phyloP scores from a whole-genome alignment of 2,888 invertebrate species.

The Microdon myrmicae region DNA sequence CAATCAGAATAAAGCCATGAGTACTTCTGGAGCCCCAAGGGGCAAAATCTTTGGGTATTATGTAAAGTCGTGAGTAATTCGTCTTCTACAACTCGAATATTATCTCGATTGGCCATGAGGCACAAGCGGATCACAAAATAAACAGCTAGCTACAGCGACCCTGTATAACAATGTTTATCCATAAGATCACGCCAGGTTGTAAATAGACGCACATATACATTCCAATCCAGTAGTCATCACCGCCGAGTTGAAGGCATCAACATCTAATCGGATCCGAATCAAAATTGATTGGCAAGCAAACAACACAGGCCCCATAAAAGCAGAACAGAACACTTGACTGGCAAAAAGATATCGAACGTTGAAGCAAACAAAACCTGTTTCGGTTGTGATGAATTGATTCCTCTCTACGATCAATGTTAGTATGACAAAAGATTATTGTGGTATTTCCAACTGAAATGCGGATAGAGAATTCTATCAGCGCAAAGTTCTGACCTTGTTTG shows the following conservation, averaged over 20 bases:
- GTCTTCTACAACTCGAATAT: slow-evolving; percentile 13
- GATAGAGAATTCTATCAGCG: too few species aligned
- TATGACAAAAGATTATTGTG: too few species aligned
- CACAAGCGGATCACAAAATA: not conserved
- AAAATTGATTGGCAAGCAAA: slow-evolving; percentile 21
- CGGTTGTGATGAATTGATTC: too few species aligned
- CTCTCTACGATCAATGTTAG: too few species aligned
- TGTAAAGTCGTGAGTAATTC: slow-evolving; percentile 29
- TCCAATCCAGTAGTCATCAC: slow-evolving; percentile 22
- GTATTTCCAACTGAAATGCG: too few species aligned
- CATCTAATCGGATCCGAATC: slow-evolving; percentile 15
- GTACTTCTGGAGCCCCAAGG: too few species aligned
- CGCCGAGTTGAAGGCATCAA: slow-evolving; percentile 19
- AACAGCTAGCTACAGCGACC: not conserved
- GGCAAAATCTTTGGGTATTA: too few species aligned
- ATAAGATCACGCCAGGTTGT: slow-evolving; percentile 17
- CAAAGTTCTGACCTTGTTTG: too few species aligned
- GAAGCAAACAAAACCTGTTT: too few species aligned
- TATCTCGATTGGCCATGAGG: slow-evolving; percentile 1
- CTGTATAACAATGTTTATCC: slow-evolving; percentile 6
- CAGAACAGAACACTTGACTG: too few species aligned
- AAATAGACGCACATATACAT: slow-evolving; percentile 12
- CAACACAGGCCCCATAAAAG: slow-evolving; percentile 30
- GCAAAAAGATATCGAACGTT: too few species aligned
- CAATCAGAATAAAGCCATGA: too few species aligned